These are phyloP conservation scores for Rhopilema esculentum DNA, from an alignment of 30 jellyfish, hydroid and myxozoan species.

Conservation along the genomic window DNA sequence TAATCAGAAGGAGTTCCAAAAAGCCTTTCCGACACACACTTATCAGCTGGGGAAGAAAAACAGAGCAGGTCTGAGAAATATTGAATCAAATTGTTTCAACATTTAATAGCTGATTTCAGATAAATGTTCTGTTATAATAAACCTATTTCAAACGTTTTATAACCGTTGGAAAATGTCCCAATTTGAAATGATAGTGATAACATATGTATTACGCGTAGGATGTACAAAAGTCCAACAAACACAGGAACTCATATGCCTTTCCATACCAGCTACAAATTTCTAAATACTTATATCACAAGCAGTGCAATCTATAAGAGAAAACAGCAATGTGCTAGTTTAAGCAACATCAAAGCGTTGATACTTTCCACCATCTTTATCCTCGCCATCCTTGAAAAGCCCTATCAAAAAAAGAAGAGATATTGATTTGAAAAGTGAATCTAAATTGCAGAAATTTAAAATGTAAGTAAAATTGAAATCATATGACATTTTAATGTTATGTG, in stretches of 20 bases:
- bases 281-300: not conserved
- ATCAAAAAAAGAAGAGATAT: not conserved
- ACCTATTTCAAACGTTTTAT: not conserved
- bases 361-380: conserved; percentile 42
- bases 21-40: not conserved
- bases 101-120: not conserved
- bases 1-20: not conserved
- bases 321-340: not conserved
- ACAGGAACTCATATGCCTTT: not conserved
- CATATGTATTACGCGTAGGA: not conserved
- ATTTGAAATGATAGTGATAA: not conserved
- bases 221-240: not conserved
- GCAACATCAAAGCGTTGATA: conserved; percentile 73
- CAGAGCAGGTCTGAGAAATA: not conserved
- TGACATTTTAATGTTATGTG: too few species aligned
- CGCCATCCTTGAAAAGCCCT: conserved; percentile 70
- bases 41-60: not conserved
- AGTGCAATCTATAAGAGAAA: not conserved
- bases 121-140: too few species aligned
- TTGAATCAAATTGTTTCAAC: not conserved
- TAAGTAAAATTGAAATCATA: too few species aligned
- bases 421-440: too few species aligned
- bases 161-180: not conserved
- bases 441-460: too few species aligned
- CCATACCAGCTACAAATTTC: not conserved